Evolutionary conservation across 2,888 invertebrate genomes (phyloP).

Genomic region (Brachypalpus laphriformis): DNA sequence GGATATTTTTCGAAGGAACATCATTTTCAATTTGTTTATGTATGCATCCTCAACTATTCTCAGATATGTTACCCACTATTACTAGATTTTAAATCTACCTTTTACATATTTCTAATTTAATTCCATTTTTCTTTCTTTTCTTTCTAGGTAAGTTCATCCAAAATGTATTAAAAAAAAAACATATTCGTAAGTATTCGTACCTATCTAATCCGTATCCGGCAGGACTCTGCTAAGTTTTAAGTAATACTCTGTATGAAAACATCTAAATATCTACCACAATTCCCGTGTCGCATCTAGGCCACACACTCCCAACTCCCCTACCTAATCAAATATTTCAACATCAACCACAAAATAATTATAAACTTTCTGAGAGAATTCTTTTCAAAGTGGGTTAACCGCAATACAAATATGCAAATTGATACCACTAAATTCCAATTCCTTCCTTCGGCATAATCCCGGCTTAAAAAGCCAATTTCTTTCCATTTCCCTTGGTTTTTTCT

Average conservation of each 20-base stretch:
- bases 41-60: too few relatives aligned
- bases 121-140: conserved; percentile 6
- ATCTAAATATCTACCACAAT: neutral
- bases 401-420: conserved; percentile 72
- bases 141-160: conserved; percentile 59
- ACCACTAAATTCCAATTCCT: conserved; percentile 59
- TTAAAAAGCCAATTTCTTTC: conserved; percentile 72
- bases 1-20: too few relatives aligned
- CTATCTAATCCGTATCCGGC: neutral
- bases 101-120: neutral
- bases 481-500: conserved; percentile 22
- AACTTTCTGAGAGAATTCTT: conserved; percentile 53
- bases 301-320: neutral
- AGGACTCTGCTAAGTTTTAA: neutral
- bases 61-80: too few relatives aligned
- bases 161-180: conserved; percentile 3
- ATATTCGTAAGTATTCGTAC: conserved; percentile 27
- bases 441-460: conserved; percentile 57
- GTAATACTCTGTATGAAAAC: neutral
- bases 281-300: neutral
- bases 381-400: conserved; percentile 63
- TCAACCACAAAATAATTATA: conserved; percentile 63
- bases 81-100: neutral
- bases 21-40: too few relatives aligned
- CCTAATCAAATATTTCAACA: neutral